Evolutionary conservation across 2,113 vertebrate species (phyloP).

Genomic region (Columbina picui): DNA sequence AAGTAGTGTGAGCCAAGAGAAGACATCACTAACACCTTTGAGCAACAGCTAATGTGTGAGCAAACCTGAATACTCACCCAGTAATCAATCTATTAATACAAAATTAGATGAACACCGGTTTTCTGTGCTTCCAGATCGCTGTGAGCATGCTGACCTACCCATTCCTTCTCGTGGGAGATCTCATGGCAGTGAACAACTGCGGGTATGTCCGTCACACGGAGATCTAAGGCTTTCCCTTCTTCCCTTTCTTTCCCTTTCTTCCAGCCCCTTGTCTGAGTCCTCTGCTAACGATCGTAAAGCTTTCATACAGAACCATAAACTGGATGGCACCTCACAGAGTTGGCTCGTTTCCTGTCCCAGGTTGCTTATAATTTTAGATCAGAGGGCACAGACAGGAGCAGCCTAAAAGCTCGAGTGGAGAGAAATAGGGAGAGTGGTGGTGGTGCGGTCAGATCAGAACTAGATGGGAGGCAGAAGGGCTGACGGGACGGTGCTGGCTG

Average conservation of each 20-base stretch:
- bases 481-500: neutral
- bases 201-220: slow-evolving; percentile 78
- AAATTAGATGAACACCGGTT: neutral
- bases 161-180: slow-evolving; percentile 87
- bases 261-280: neutral
- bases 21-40: neutral
- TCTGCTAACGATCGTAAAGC: neutral
- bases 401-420: neutral
- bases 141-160: slow-evolving; percentile 89
- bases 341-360: slow-evolving; percentile 1
- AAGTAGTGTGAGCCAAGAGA: neutral
- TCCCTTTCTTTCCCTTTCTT: too few species aligned
- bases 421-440: neutral
- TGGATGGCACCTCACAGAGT: neutral
- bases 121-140: slow-evolving; percentile 80
- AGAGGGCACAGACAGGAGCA: neutral
- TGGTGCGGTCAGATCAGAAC: neutral
- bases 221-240: neutral
- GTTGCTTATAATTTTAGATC: slow-evolving; percentile 27
- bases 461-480: neutral
- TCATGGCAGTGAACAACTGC: slow-evolving; percentile 92
- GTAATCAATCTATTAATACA: neutral
- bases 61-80: neutral
- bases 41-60: neutral
- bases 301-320: neutral